Percentiles rank a stretch among this genome's conserved stretches.
These are phyloP conservation scores for Hoplodrina ambigua DNA, from an alignment of 2,888 invertebrate genomes.

Conservation along the genomic window DNA sequence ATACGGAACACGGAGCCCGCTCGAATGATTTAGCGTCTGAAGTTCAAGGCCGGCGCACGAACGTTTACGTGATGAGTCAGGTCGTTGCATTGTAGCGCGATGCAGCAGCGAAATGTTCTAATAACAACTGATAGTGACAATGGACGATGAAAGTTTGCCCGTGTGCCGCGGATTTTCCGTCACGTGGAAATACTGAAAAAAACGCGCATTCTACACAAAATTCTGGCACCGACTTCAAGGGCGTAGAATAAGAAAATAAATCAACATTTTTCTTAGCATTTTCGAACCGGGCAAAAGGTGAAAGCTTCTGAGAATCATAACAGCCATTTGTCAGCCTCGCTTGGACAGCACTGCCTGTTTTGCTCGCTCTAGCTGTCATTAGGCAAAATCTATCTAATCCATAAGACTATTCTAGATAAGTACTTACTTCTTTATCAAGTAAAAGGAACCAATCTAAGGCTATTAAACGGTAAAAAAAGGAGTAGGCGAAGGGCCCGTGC, in stretches of 20 bases:
- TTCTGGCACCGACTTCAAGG: conserved; percentile 50
- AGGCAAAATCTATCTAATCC: neutral
- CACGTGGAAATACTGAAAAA: conserved; percentile 8
- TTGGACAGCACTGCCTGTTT: conserved; percentile 1
- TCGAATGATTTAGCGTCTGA: conserved; percentile 46
- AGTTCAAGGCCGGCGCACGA: conserved; percentile 55
- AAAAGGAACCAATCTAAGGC: conserved; percentile 5
- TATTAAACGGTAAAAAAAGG: conserved; percentile 8
- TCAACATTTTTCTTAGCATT: conserved; percentile 41
- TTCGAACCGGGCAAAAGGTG: conserved; percentile 35
- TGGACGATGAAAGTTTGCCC: neutral
- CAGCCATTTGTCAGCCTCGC: conserved; percentile 15
- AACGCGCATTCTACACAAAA: conserved; percentile 21
- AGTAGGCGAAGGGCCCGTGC: too few relatives aligned
- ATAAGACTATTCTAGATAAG: neutral
- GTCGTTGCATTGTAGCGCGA: conserved; percentile 11
- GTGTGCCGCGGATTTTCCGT: neutral
- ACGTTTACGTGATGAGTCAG: conserved; percentile 43
- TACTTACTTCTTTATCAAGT: neutral
- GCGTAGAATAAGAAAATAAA: conserved; percentile 37
- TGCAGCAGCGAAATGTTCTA: conserved; percentile 11
- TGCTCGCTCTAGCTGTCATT: neutral
- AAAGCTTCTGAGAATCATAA: conserved; percentile 36
- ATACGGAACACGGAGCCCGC: conserved; percentile 42
- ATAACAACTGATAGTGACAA: neutral